Base-by-base conservation (phyloP, 2,113 vertebrate species). In the Eptesicus fuscus region DNA sequence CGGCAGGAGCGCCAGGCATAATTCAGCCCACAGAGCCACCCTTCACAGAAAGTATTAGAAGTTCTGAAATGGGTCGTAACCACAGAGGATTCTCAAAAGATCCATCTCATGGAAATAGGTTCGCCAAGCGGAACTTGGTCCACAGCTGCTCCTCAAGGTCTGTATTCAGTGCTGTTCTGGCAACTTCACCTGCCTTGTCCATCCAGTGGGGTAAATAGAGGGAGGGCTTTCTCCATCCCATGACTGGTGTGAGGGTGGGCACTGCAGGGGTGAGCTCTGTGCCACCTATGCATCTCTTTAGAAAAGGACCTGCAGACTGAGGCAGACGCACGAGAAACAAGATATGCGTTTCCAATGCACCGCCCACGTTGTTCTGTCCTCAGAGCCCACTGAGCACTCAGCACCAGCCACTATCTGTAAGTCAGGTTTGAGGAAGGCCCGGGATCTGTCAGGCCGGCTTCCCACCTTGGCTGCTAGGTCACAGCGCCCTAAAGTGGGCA, bases 21-120 rank as follows among this genome's bases (percentile, higher is more conserved):
- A 93, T 71, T 93, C 90, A 77, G 70, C 6, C 47, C 69, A 65
- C 69, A 9, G 94, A 73, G 76, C 61, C 69, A 8, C 84, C 71
- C 35, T 61, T 67, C 20, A 23, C 20, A 49, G 86, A 74, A 88
- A 83, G 82, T 23, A 22, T 9, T 51, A 70, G 28, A 59, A 28
- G 76, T 49, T 51, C 73, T 71, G 67, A 76, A 83, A 86, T 56
- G 69, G 42, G 88, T 35, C 14, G 20, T 28, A 74, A 83, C 49
- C 51, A n/a, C 51, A 42, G 40, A 40, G 61, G 49, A 88, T 32
- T 91, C 95, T 88, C 78, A 49, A 14, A 91, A 95, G 78, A 47
- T 16, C 49, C 7, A 47, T 37, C 63, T 95, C 78, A 79, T 65
- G 59, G 94, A 88, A 92, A 84, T 80, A 67, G 44, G n/a, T 37